These are phyloP conservation scores for Crypturellus undulatus DNA, from an alignment of 2,113 vertebrate genomes.

Conservation along the genomic window DNA sequence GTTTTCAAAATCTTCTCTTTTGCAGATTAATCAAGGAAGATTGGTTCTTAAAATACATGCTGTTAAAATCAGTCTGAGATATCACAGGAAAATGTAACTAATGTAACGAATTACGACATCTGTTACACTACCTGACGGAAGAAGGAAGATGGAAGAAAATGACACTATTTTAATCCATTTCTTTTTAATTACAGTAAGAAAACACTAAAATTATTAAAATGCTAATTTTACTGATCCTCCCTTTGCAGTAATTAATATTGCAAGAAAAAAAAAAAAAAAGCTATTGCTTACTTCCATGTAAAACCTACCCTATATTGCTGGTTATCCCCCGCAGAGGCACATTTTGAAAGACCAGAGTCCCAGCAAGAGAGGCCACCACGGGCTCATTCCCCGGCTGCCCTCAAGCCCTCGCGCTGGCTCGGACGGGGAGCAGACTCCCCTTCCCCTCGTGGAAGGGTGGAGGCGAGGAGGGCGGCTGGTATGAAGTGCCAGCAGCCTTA, in stretches of 20 bases:
- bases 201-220: neutral
- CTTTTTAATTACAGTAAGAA: neutral
- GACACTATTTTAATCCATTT: neutral
- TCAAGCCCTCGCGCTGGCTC: neutral
- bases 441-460: neutral
- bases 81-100: neutral
- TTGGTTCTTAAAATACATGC: neutral
- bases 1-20: neutral
- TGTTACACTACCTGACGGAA: neutral
- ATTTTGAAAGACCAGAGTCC: neutral
- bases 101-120: neutral
- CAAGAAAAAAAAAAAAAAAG: neutral
- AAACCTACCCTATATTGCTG: neutral
- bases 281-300: neutral
- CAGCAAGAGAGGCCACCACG: neutral
- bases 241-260: neutral
- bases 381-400: neutral
- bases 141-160: neutral
- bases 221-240: neutral
- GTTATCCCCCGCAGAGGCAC: neutral
- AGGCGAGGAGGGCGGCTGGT: neutral
- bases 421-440: neutral
- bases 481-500: no score
- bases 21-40: neutral
- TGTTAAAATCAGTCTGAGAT: neutral